Evolutionary conservation across 2,113 vertebrate genomes (phyloP), one percentile per base, ranked within the genome.

Genomic region (Zapus hudsonius): DNA sequence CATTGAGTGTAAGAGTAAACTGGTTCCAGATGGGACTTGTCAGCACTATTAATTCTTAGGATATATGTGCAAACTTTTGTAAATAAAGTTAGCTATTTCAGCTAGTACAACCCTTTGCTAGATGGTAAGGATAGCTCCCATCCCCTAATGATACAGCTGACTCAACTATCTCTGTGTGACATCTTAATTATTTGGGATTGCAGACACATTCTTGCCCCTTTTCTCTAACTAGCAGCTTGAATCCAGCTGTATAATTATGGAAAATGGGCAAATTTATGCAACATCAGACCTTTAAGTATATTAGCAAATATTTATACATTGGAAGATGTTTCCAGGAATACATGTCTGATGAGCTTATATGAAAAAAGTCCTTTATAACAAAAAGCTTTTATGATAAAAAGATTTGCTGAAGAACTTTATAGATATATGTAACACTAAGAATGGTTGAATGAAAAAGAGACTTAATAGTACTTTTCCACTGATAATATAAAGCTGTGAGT

Each of bases 331-430:
- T 94, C 33, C 19, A 84, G 61, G 13, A 87, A 92, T 44, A 76
- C 12, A 42, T 31, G 23, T 84, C 82, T 78, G 52, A 22, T n/a
- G n/a, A n/a, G n/a, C n/a, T n/a, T n/a, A n/a, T n/a, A n/a, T n/a
- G n/a, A n/a, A n/a, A n/a, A n/a, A n/a, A n/a, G n/a, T n/a, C n/a
- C n/a, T n/a, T 75, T 82, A 79, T 52, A n/a, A 33, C 7, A 40
- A 29, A 82, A 83, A 90, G 6, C 33, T 91, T 86, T 87, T 44
- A 92, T 36, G 25, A 52, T 38, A 93, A 38, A 74, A 85, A 84
- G 22, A 66, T 84, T 44, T 61, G 16, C 66, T 90, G 81, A 74
- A 83, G 84, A 86, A 91, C 2, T 89, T 73, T 52, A 29, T 19
- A 40, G 17, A 33, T n/a, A 29, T n/a, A 69, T 73, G 29, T 72